These are phyloP conservation scores for Hippocampus abdominalis DNA, from an alignment of 2,113 vertebrate genomes.

Conservation along the genomic window DNA sequence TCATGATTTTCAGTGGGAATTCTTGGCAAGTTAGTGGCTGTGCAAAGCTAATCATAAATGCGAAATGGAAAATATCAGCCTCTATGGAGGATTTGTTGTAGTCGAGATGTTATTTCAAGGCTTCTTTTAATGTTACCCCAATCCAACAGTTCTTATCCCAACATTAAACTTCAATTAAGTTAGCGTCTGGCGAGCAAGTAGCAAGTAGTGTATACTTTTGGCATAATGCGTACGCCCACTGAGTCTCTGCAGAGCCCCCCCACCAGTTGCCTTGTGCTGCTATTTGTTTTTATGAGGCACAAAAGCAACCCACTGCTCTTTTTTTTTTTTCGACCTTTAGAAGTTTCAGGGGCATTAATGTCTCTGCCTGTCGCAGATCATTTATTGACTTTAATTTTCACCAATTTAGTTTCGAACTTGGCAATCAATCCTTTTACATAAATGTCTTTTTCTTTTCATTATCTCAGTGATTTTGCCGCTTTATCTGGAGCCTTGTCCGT, in stretches of 20 bases:
- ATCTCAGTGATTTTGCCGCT: slow-evolving; percentile 13
- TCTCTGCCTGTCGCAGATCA: not conserved
- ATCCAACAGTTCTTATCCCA: slow-evolving; percentile 3
- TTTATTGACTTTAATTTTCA: slow-evolving; percentile 13
- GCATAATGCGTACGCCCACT: slow-evolving; percentile 5
- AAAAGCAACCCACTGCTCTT: slow-evolving; percentile 41
- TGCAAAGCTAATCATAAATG: not conserved
- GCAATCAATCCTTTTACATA: slow-evolving; percentile 23
- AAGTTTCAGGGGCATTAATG: not conserved
- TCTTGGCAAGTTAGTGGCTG: slow-evolving; percentile 1
- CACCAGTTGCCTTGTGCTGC: slow-evolving; percentile 12
- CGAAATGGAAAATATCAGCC: not conserved
- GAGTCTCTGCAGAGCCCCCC: slow-evolving; percentile 6
- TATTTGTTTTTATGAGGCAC: slow-evolving; percentile 42
- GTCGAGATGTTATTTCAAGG: not conserved
- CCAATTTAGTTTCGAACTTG: slow-evolving; percentile 11
- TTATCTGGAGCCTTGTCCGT: slow-evolving; percentile 24
- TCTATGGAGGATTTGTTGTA: not conserved
- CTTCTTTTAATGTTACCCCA: slow-evolving; percentile 14
- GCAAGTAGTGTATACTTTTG: slow-evolving; percentile 5
- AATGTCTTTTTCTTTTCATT: slow-evolving; percentile 33
- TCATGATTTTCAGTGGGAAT: not conserved
- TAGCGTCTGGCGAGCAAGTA: not conserved
- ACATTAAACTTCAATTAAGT: slow-evolving; percentile 1
- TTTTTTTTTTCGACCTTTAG: slow-evolving; percentile 46